These are phyloP conservation scores for Pararge aegeria DNA, from an alignment of 1,140 invertebrate genomes.

Conservation along the genomic window DNA sequence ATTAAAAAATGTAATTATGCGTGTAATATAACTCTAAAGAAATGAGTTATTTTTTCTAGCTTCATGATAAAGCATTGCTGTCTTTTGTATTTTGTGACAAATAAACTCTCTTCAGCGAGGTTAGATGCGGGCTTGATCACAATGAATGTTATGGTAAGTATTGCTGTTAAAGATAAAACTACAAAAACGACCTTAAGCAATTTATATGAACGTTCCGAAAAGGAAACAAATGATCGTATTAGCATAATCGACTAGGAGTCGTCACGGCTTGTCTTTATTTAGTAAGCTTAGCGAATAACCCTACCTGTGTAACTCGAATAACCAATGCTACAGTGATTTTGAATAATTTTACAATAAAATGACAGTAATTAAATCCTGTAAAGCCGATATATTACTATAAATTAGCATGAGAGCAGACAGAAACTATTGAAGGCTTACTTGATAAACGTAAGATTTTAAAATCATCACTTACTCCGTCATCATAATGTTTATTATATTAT, in stretches of 20 bases:
- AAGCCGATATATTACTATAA: too few species aligned
- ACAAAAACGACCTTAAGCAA: slow-evolving; percentile 33
- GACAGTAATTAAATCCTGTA: slow-evolving; percentile 35
- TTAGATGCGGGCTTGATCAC: slow-evolving; percentile 21
- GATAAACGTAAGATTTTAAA: too few species aligned
- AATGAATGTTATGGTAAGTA: slow-evolving; percentile 11
- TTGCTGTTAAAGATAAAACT: slow-evolving; percentile 17
- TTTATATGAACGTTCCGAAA: slow-evolving; percentile 45
- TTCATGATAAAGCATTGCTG: too few species aligned
- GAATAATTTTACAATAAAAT: slow-evolving; percentile 60
- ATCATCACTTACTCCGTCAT: too few species aligned
- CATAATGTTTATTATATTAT: too few species aligned
- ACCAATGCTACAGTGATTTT: slow-evolving; percentile 33
- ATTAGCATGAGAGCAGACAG: too few species aligned
- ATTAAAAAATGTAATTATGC: too few species aligned
- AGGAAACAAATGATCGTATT: slow-evolving; percentile 60
- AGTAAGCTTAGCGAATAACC: slow-evolving; percentile 46
- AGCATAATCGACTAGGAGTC: slow-evolving; percentile 52
- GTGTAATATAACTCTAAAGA: background rate
- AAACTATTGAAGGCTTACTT: too few species aligned
- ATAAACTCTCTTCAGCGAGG: slow-evolving; percentile 29
- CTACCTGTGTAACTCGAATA: slow-evolving; percentile 24
- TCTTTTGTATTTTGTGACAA: too few species aligned
- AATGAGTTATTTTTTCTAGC: background rate
- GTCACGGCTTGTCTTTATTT: slow-evolving; percentile 56